A percentile compares a stretch with the other conserved stretches of the same genome.
Evolutionary conservation across 92 coral and sea anemone species (phyloP).

Genomic region (Desmophyllum pertusum): DNA sequence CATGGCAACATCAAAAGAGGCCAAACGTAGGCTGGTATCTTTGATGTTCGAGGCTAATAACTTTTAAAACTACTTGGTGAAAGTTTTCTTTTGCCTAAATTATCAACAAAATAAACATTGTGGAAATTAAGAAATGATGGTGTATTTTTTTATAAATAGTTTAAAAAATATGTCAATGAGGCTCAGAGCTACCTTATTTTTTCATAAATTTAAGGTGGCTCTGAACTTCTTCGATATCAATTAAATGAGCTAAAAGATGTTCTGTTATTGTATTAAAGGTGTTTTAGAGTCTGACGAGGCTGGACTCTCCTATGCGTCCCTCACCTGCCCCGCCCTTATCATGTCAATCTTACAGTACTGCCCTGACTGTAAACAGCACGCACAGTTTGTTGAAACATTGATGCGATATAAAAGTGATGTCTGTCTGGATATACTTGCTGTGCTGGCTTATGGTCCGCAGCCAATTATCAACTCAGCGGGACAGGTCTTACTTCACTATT

Average conservation of each 20-base stretch:
- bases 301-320: constrained; percentile 78
- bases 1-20: no score
- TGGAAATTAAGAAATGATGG: no score
- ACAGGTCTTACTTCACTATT: constrained; percentile 89
- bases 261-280: constrained; percentile 31
- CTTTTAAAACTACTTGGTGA: no score
- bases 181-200: neutral
- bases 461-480: constrained; percentile 93
- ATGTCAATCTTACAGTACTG: constrained; percentile 95
- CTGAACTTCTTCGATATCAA: no score
- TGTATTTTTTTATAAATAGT: no score
- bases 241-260: neutral
- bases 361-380: constrained; percentile 94
- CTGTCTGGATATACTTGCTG: constrained; percentile 93
- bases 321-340: constrained; percentile 86
- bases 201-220: neutral
- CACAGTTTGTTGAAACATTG: constrained; percentile 92
- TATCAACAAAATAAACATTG: no score
- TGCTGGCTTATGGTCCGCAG: constrained; percentile 95
- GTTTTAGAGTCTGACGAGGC: constrained; percentile 66
- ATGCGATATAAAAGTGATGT: constrained; percentile 94
- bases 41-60: no score
- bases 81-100: no score
- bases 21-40: no score
- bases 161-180: no score